Conservation (phyloP, 2,797 vertebrate genomes). For the Cyclopterus lumpus region DNA sequence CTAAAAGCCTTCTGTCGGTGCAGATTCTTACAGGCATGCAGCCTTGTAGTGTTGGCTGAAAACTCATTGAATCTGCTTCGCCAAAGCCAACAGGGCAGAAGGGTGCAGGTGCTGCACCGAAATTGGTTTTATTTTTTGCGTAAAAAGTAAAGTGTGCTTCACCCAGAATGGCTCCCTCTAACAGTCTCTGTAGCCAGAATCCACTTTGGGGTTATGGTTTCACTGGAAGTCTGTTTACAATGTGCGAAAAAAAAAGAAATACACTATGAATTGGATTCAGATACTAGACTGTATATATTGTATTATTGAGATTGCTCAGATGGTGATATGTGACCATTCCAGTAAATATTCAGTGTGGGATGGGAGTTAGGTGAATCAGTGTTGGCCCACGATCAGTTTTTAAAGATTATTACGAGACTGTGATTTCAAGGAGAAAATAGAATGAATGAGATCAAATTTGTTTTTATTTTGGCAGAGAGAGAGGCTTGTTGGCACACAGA, state of each 20-base stretch:
- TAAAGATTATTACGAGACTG: slow-evolving; percentile 74
- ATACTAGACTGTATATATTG: slow-evolving; percentile 64
- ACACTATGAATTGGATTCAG: slow-evolving; percentile 61
- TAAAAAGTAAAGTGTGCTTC: slow-evolving; percentile 71
- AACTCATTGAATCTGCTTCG: slow-evolving; percentile 62
- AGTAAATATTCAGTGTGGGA: slow-evolving; percentile 66
- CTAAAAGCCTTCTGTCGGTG: slow-evolving; percentile 70
- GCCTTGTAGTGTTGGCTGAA: slow-evolving; percentile 69
- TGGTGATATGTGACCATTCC: slow-evolving; percentile 66
- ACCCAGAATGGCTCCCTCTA: slow-evolving; percentile 59
- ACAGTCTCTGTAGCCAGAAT: slow-evolving; percentile 57
- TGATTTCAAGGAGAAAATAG: slow-evolving; percentile 72
- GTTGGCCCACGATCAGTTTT: slow-evolving; percentile 62
- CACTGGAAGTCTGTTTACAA: slow-evolving; percentile 70
- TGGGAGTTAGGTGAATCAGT: slow-evolving; percentile 66
- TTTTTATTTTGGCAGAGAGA: slow-evolving; percentile 66
- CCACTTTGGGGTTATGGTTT: slow-evolving; percentile 66
- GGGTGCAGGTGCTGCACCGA: slow-evolving; percentile 67
- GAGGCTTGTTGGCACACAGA: slow-evolving; percentile 67
- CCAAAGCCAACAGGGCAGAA: slow-evolving; percentile 77
- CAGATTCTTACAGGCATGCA: slow-evolving; percentile 68
- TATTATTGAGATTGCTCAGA: slow-evolving; percentile 65
- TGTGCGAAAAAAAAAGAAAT: slow-evolving; percentile 60
- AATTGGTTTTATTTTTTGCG: slow-evolving; percentile 78
- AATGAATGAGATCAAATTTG: slow-evolving; percentile 75